These are phyloP conservation scores for Coelopa frigida DNA, from an alignment of 1,140 invertebrate genomes.

Conservation along the genomic window DNA sequence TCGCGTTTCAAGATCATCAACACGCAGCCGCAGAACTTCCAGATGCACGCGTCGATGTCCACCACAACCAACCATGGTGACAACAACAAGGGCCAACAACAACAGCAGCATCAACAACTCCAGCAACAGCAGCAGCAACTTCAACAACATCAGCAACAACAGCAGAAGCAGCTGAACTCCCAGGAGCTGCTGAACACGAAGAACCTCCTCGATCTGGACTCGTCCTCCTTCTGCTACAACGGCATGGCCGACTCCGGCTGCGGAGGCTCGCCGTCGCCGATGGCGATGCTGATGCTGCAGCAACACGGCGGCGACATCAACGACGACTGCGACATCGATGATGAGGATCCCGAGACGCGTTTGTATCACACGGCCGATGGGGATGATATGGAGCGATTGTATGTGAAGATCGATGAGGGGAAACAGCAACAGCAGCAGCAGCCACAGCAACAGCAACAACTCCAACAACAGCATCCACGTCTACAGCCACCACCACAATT, in stretches of 20 bases:
- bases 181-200: slow-evolving; percentile 13
- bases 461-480: slow-evolving; percentile 15
- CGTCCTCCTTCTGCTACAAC: slow-evolving; percentile 38
- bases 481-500: slow-evolving; percentile 10
- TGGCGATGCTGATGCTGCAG: slow-evolving; percentile 42
- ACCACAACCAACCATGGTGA: no score
- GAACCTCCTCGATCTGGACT: slow-evolving; percentile 35
- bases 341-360: slow-evolving; percentile 21
- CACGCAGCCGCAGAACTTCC: slow-evolving; percentile 11
- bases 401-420: slow-evolving; percentile 39
- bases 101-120: slow-evolving; percentile 10
- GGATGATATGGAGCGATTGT: slow-evolving; percentile 39
- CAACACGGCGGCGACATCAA: no score
- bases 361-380: slow-evolving; percentile 39
- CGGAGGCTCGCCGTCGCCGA: slow-evolving; percentile 37
- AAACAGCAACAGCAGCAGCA: slow-evolving; percentile 8
- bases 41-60: slow-evolving; percentile 2
- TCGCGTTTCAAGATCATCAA: slow-evolving; percentile 32
- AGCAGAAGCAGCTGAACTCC: slow-evolving; percentile 15
- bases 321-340: no score
- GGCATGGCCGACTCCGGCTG: slow-evolving; percentile 39
- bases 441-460: slow-evolving; percentile 23
- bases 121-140: slow-evolving; percentile 10
- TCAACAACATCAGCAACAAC: slow-evolving; percentile 12
- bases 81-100: no score